These are phyloP conservation scores for Montipora cactus DNA, from an alignment of 64 coral and sea anemone species.

Conservation along the genomic window DNA sequence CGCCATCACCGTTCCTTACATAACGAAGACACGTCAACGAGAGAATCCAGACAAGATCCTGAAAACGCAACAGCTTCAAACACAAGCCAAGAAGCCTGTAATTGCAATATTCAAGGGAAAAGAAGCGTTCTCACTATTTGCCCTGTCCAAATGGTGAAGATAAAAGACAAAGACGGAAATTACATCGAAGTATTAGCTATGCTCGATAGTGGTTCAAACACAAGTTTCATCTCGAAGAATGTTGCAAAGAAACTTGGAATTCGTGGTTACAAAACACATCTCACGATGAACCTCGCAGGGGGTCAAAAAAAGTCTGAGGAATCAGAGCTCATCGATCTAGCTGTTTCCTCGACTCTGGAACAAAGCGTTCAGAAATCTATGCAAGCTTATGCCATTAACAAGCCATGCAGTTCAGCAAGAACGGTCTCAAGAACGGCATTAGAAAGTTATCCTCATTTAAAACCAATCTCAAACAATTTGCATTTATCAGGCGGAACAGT, in stretches of 20 bases:
- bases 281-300: slow-evolving; percentile 54
- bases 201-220: slow-evolving; percentile 71
- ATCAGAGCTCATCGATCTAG: slow-evolving; percentile 42
- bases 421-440: slow-evolving; percentile 51
- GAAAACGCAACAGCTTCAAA: background rate
- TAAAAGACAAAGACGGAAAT: slow-evolving; percentile 25
- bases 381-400: slow-evolving; percentile 26
- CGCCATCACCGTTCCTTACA: slow-evolving; percentile 21
- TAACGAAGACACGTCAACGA: background rate
- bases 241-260: slow-evolving; percentile 39
- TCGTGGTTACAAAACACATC: slow-evolving; percentile 14
- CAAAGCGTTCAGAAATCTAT: slow-evolving; percentile 29
- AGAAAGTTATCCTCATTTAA: slow-evolving; percentile 1
- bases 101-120: background rate
- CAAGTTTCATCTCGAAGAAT: slow-evolving; percentile 55
- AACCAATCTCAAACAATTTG: background rate
- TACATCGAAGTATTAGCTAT: slow-evolving; percentile 13
- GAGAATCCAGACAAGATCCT: background rate
- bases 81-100: background rate
- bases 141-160: slow-evolving; percentile 62
- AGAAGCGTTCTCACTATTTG: background rate
- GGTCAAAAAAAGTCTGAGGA: slow-evolving; percentile 30
- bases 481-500: slow-evolving; percentile 13
- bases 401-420: slow-evolving; percentile 58
- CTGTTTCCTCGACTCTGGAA: background rate